Evolutionary conservation across 2,113 vertebrate species (phyloP).

Genomic region (Rhabdornis inornatus): DNA sequence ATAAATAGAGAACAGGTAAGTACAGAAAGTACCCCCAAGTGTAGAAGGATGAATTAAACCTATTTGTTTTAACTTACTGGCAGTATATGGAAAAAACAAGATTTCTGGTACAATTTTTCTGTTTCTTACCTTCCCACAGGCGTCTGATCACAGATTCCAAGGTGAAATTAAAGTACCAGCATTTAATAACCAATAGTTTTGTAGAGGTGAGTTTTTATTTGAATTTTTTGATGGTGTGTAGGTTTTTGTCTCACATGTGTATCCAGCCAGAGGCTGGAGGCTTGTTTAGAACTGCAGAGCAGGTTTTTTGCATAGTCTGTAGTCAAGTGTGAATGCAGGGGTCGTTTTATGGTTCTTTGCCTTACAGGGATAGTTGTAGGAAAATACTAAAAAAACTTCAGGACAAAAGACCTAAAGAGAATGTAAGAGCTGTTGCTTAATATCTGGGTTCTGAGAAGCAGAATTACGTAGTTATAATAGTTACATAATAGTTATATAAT

Average conservation of each 20-base stretch:
- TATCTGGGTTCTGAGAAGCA: not conserved
- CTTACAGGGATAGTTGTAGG: not conserved
- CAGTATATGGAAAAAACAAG: not conserved
- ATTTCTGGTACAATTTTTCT: conserved; percentile 27
- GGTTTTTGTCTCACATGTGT: rapidly evolving
- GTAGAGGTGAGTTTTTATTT: conserved; percentile 90
- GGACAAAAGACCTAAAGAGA: not conserved
- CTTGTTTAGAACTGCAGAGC: not conserved
- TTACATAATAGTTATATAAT: not conserved
- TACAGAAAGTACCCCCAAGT: not conserved
- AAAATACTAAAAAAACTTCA: not conserved
- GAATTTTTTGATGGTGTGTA: not conserved
- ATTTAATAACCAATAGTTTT: conserved; percentile 99
- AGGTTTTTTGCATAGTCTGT: not conserved
- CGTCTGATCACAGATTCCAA: conserved; percentile 99
- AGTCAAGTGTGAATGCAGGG: not conserved
- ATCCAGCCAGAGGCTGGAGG: not conserved
- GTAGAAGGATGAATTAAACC: not conserved
- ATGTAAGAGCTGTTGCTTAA: not conserved
- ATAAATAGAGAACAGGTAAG: not conserved
- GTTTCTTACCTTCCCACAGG: conserved; percentile 75
- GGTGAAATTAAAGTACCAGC: conserved; percentile 99
- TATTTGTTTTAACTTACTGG: not conserved
- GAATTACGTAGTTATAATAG: not conserved
- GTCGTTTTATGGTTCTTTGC: not conserved